These are phyloP conservation scores for Parazoanthus atlanticus DNA, from an alignment of 92 coral and sea anemone species.

Conservation along the genomic window DNA sequence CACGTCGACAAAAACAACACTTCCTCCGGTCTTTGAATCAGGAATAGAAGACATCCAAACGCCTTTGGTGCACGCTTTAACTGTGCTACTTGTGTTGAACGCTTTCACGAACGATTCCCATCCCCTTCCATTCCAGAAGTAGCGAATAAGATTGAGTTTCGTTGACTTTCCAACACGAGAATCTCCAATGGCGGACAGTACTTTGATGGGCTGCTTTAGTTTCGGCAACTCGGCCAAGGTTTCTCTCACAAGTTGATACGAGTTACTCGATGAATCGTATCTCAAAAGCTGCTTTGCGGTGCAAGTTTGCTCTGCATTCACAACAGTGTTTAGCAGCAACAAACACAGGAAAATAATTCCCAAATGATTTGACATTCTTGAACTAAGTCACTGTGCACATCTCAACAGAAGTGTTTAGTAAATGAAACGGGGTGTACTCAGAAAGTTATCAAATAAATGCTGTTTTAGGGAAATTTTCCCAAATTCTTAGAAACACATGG, in stretches of 20 bases:
- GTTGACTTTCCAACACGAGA: conserved; percentile 83
- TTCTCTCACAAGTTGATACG: conserved; percentile 25
- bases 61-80: conserved; percentile 61
- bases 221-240: conserved; percentile 36
- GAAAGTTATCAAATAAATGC: too few relatives aligned
- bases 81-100: conserved; percentile 62
- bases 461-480: too few relatives aligned
- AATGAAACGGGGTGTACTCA: too few relatives aligned
- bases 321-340: background rate
- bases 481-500: too few relatives aligned
- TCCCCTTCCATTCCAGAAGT: conserved; percentile 44
- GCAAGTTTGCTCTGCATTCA: background rate
- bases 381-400: too few relatives aligned
- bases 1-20: conserved; percentile 60
- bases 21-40: conserved; percentile 40
- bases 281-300: conserved; percentile 40
- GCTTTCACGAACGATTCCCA: conserved; percentile 43
- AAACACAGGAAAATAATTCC: background rate
- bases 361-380: background rate
- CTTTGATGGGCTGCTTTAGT: conserved; percentile 46
- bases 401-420: too few relatives aligned
- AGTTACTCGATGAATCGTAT: conserved; percentile 20
- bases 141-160: conserved; percentile 61
- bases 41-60: conserved; percentile 62
- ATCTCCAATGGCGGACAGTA: conserved; percentile 69